These are phyloP conservation scores for Prorops nasuta DNA, from an alignment of 1,140 invertebrate genomes.

Conservation along the genomic window DNA sequence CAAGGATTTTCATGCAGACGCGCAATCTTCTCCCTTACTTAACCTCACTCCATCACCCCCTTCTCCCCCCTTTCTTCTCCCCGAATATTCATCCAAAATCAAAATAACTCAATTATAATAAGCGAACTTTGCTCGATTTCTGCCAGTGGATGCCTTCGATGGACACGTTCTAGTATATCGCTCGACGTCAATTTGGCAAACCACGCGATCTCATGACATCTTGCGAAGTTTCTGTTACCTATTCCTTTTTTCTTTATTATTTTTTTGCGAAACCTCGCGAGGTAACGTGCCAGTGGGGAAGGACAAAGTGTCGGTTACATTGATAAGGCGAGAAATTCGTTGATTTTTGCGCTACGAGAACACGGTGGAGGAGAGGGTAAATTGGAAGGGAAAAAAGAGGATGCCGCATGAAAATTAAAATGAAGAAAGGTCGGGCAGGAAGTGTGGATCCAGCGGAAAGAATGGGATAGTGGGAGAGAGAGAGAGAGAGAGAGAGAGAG, in stretches of 20 bases:
- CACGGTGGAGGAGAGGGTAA: slow-evolving; percentile 14
- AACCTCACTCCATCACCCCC: slow-evolving; percentile 7
- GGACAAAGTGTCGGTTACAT: too few species aligned
- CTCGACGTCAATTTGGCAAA: too few species aligned
- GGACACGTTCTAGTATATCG: too few species aligned
- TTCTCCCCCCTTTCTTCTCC: neutral
- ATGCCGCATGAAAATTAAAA: slow-evolving; percentile 21
- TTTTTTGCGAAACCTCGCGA: neutral
- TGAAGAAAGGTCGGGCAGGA: slow-evolving; percentile 15
- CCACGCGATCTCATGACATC: too few species aligned
- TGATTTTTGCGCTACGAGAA: too few species aligned
- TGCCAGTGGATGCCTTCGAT: too few species aligned
- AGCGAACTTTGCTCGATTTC: too few species aligned
- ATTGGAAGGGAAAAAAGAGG: slow-evolving; percentile 16
- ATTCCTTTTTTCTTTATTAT: neutral
- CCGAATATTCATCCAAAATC: slow-evolving; percentile 31
- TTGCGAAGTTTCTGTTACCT: too few species aligned
- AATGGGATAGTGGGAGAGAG: slow-evolving; percentile 26
- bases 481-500: slow-evolving; percentile 17
- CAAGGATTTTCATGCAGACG: slow-evolving; percentile 42
- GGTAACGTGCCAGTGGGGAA: too few species aligned
- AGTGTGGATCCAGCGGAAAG: slow-evolving; percentile 22
- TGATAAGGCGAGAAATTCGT: too few species aligned
- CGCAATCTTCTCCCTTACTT: slow-evolving; percentile 1
- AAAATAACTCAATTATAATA: slow-evolving; percentile 58